Evolutionary conservation across 2,888 invertebrate species (phyloP), one percentile per base, ranked within the genome.

Genomic region (Cheilosia scutellata): DNA sequence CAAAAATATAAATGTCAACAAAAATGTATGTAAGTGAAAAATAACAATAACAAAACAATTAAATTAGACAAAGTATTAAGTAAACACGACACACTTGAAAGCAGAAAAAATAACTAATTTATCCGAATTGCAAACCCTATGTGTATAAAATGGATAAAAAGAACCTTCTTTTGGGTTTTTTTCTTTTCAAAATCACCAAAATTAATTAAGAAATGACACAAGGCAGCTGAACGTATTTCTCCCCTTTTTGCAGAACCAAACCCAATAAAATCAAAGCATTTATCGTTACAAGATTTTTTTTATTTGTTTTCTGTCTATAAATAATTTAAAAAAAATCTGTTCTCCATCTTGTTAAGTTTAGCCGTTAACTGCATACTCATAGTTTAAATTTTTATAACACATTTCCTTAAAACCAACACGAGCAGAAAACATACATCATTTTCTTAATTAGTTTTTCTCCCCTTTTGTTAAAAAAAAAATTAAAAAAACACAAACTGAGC

Each of bases 381-480:
- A 72, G 78, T 77, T 40, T 84, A 60, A 65, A 74, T 78, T 77
- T 47, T 71, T 16, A 77, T 62, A n/a, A 62, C 58, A 58, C 79
- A 60, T 27, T 27, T 51, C 68, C 68, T 47, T 74, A 84, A 82
- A 87, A 82, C 33, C 70, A 87, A 78, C 4, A 20, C 11, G 20
- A 49, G 11, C 87, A 83, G 78, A 79, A 83, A 88, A 88, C 87
- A 77, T 66, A 87, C 76, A 88, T 89, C 87, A 88, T 88, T 90
- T 20, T 90, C 82, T 86, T 80, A 88, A 74, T 58, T 58, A 60
- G 42, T 62, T 31, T 47, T 44, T 77, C 70, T 65, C 75, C 49
- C 49, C 44, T 44, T 79, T 87, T 60, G 74, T 74, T 77, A 80
- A 74, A 62, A 33, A 65, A 84, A 83, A 68, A 75, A 77, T n/a